Evolutionary conservation across 2,797 vertebrate species (phyloP).

Genomic region (Thaleichthys pacificus): DNA sequence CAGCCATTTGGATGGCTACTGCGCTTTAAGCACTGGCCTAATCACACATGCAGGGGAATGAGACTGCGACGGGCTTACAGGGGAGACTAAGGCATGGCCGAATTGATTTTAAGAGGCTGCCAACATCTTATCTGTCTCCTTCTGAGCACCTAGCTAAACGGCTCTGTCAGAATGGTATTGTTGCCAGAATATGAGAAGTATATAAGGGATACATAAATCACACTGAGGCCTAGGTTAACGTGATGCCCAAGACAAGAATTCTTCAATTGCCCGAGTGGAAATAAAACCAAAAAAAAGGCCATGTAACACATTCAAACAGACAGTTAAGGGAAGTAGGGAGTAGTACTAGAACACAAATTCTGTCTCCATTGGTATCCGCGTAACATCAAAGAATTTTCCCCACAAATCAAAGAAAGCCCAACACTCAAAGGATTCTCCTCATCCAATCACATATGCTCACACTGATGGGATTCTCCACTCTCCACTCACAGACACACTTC

Average conservation of each 20-base stretch:
- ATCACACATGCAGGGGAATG: slow-evolving; percentile 36
- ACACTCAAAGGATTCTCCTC: slow-evolving; percentile 68
- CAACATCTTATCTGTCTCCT: slow-evolving; percentile 57
- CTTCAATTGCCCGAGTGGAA: slow-evolving; percentile 22
- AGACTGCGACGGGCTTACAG: slow-evolving; percentile 33
- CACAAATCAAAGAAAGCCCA: slow-evolving; percentile 64
- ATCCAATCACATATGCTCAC: slow-evolving; percentile 48
- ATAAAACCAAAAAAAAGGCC: slow-evolving; percentile 46
- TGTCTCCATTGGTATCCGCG: slow-evolving; percentile 62
- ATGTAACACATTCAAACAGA: slow-evolving; percentile 22
- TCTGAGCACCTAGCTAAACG: slow-evolving; percentile 61
- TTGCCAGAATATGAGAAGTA: slow-evolving; percentile 35
- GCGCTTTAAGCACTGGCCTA: slow-evolving; percentile 31
- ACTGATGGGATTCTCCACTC: slow-evolving; percentile 36
- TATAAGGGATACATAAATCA: slow-evolving; percentile 44
- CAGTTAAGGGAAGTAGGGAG: slow-evolving; percentile 13
- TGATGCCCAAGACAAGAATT: slow-evolving; percentile 25
- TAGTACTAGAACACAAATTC: slow-evolving; percentile 58
- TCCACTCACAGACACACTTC: slow-evolving; percentile 24
- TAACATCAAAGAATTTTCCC: slow-evolving; percentile 66
- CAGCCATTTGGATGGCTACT: slow-evolving; percentile 42
- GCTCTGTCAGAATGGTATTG: slow-evolving; percentile 55
- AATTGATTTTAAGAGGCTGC: slow-evolving; percentile 67
- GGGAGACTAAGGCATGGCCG: slow-evolving; percentile 47
- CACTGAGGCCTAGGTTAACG: slow-evolving; percentile 37